A percentile compares a stretch with the other conserved stretches of the same genome.
Evolutionary conservation across 2,797 vertebrate species (phyloP).

Genomic region (Spatula clypeata): DNA sequence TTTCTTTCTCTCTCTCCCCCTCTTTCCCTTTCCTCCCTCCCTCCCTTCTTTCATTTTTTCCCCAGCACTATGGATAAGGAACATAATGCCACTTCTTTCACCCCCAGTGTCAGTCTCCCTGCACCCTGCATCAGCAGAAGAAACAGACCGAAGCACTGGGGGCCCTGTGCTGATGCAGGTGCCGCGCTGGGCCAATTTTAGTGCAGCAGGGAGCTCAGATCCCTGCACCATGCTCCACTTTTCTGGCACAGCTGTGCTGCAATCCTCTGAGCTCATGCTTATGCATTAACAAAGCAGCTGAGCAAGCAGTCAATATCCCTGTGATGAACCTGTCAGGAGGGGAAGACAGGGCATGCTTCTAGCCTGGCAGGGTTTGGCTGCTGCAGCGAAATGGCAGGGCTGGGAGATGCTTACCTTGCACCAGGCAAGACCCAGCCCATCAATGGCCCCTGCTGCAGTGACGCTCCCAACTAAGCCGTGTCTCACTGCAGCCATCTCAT

Average conservation of each 20-base stretch:
- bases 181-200: neutral
- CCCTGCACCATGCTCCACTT: accelerated
- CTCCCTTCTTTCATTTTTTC: accelerated
- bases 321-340: neutral
- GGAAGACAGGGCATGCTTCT: neutral
- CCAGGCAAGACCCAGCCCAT: neutral
- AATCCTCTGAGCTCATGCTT: neutral
- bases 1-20: too few relatives aligned
- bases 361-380: neutral
- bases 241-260: neutral
- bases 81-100: neutral
- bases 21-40: too few relatives aligned
- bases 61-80: accelerated
- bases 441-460: neutral
- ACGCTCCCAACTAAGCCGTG: accelerated
- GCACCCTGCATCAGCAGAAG: neutral
- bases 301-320: neutral
- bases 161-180: neutral
- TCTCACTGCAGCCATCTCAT: neutral
- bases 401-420: neutral
- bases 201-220: accelerated
- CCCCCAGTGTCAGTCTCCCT: neutral
- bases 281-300: neutral
- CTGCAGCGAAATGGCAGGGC: neutral
- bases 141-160: accelerated